phyloP scores from a whole-genome alignment of 2,113 vertebrate species.

The Varanus salvator region DNA sequence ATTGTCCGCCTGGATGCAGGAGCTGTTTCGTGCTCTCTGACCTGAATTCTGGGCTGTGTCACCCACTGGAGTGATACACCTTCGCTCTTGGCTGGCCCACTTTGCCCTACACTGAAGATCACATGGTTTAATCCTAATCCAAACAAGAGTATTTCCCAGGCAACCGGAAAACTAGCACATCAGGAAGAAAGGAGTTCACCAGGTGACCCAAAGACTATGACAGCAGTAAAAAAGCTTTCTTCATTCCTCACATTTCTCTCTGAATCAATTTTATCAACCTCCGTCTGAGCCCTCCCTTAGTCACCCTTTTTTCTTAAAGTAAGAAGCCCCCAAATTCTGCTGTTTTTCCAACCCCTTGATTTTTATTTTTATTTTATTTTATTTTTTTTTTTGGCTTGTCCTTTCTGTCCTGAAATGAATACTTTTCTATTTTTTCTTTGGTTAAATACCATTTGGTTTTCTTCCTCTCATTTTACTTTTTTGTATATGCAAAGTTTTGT shows the following conservation, averaged over 20 bases:
- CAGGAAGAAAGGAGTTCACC: not conserved
- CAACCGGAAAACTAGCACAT: not conserved
- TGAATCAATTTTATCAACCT: not conserved
- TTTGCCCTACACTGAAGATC: not conserved
- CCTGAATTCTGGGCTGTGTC: not conserved
- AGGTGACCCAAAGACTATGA: not conserved
- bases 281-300: not conserved
- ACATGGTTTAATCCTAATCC: too few species aligned
- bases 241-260: not conserved
- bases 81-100: too few species aligned
- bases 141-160: not conserved
- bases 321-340: not conserved
- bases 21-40: not conserved
- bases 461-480: not conserved
- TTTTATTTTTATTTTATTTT: too few species aligned
- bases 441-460: not conserved
- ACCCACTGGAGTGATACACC: too few species aligned
- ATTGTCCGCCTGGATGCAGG: not conserved
- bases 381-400: not conserved
- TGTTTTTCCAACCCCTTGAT: not conserved
- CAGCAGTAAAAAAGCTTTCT: not conserved
- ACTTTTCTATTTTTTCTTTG: too few species aligned
- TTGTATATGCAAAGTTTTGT: slow-evolving; percentile 1
- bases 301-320: not conserved
- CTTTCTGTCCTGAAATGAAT: not conserved